Evolutionary conservation across 2,113 vertebrate genomes (phyloP).

Genomic region (Orycteropus afer): DNA sequence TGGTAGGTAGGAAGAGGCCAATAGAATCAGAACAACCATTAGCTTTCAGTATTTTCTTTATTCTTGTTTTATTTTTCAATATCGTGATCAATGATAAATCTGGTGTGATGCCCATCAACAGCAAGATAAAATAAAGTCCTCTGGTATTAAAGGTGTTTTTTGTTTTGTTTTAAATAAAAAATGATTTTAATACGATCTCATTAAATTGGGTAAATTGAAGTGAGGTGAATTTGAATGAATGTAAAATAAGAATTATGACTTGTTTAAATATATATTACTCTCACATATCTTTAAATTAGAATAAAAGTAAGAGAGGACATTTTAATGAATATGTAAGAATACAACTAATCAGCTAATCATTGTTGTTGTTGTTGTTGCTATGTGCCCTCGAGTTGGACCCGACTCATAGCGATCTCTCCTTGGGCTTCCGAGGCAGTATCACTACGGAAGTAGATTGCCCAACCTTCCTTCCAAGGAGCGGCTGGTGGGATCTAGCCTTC

Average conservation of each 20-base stretch:
- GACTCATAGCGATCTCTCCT: no score
- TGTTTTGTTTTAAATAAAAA: slow-evolving; percentile 37
- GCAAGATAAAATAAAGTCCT: slow-evolving; percentile 30
- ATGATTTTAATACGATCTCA: slow-evolving; percentile 4
- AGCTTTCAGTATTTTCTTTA: slow-evolving; percentile 31
- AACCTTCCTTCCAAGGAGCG: no score
- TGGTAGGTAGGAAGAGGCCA: neutral
- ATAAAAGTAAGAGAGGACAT: slow-evolving; percentile 42
- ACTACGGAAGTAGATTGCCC: no score
- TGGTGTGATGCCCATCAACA: slow-evolving; percentile 20
- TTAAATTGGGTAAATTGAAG: slow-evolving; percentile 53
- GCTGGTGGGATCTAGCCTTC: no score
- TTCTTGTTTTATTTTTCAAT: slow-evolving; percentile 31
- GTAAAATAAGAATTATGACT: slow-evolving; percentile 5
- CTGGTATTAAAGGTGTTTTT: neutral
- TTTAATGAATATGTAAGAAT: slow-evolving; percentile 53
- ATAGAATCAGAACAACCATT: neutral
- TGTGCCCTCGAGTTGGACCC: no score
- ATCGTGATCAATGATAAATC: slow-evolving; percentile 44
- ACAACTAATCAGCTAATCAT: slow-evolving; percentile 28
- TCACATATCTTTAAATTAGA: slow-evolving; percentile 26
- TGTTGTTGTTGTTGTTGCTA: no score
- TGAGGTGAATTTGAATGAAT: slow-evolving; percentile 19
- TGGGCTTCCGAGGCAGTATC: no score
- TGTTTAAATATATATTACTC: slow-evolving; percentile 27